Percentiles rank a stretch among this genome's conserved stretches.
Conservation (phyloP, 2,113 vertebrate genomes). For the Pristiophorus japonicus region DNA sequence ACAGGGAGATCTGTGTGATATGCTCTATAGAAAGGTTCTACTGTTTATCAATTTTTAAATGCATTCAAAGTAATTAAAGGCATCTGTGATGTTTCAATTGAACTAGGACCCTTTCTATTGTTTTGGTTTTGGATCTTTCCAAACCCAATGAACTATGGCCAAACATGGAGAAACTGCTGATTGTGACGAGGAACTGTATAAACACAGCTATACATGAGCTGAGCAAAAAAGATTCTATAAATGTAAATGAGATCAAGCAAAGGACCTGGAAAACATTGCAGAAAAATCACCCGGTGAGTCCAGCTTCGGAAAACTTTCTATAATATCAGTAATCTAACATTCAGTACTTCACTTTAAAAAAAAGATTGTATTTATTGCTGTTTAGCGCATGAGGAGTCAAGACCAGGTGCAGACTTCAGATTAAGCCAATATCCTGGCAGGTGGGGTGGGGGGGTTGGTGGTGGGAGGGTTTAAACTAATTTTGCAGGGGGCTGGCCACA, state of each 20-base stretch:
- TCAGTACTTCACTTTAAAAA: not conserved
- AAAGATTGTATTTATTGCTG: not conserved
- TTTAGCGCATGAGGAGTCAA: not conserved
- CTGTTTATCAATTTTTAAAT: not conserved
- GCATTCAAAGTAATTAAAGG: not conserved
- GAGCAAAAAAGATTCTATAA: slow-evolving; percentile 61
- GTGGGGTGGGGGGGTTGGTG: too few relatives aligned
- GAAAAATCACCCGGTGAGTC: slow-evolving; percentile 83
- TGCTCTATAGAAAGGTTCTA: not conserved
- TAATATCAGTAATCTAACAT: not conserved
- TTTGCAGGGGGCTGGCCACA: too few relatives aligned
- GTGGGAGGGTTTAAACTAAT: too few relatives aligned
- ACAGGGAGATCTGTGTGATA: not conserved
- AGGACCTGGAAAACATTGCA: slow-evolving; percentile 57
- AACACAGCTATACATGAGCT: slow-evolving; percentile 62
- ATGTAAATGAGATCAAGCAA: slow-evolving; percentile 59
- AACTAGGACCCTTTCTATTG: slow-evolving; percentile 71
- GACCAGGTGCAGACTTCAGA: not conserved
- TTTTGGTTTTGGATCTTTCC: slow-evolving; percentile 85
- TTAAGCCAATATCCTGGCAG: not conserved
- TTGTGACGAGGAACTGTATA: slow-evolving; percentile 63
- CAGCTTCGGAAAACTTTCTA: not conserved
- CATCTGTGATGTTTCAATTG: slow-evolving; percentile 36
- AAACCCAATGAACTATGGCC: slow-evolving; percentile 80
- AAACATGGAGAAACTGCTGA: slow-evolving; percentile 77